Evolutionary conservation across 2,113 vertebrate species (phyloP), one percentile per base, ranked within the genome.

Genomic region (Thamnophis sirtalis): DNA sequence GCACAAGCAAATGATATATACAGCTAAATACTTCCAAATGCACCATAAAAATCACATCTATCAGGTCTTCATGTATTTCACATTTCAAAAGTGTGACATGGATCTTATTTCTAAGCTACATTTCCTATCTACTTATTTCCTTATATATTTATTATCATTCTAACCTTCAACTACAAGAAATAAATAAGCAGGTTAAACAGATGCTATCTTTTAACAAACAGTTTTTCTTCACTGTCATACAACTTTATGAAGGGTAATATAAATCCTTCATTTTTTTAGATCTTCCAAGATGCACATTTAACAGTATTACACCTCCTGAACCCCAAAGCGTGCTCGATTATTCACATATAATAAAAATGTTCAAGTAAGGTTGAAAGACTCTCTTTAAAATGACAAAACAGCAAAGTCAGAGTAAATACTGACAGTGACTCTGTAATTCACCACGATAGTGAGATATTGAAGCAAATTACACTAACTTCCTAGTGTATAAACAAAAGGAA

Each of bases 141-240:
- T 95, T 94, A 49, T 96, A 97, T 98, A 98, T 99, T 98, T 98
- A 98, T 98, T 98, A 98, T 98, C 97, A 96, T 96, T 98, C 97
- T 97, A 97, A 97, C 95, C 96, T 98, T 98, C 98, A 97, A 98
- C 97, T 96, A 97, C 96, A 97, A 97, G 98, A 98, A 98, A 98
- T 98, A 98, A 99, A 99, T 98, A 98, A 98, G 98, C 98, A 98
- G 98, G 98, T 98, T 99, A 98, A 98, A 97, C 97, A 98, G 98
- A 98, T 98, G 98, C 97, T 98, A 98, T 99, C 98, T 98, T 98
- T 98, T 98, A 98, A 98, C 98, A 98, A 98, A 98, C 97, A 98
- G 96, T 97, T 98, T 97, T 96, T 97, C 96, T 92, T 96, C 95
- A 97, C 96, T 97, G 96, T 95, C 97, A 98, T 98, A 97, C 97